Evolutionary conservation across 1,140 invertebrate species (phyloP), one percentile per base, ranked within the genome.

Genomic region (Megalonaias nervosa): DNA sequence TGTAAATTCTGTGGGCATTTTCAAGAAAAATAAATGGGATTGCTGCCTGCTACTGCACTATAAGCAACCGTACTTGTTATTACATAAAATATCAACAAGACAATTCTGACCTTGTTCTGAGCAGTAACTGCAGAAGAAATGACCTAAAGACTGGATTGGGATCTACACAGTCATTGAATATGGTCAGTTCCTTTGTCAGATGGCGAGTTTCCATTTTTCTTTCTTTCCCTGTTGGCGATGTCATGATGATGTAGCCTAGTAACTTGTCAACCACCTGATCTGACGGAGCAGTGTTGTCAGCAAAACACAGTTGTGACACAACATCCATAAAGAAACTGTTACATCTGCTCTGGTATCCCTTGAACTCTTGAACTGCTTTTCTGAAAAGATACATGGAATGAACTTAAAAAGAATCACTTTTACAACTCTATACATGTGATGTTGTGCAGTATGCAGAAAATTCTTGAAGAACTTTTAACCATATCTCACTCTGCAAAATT

Each of bases 311-410:
- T 66, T 84, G 80, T 12, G 85, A 83, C 15, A 89, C 86, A 16
- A 89, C 81, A 13, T 84, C 82, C 83, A 88, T 88, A 67, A 88
- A 86, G 79, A 89, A 89, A 19, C 75, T 77, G 71, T 87, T 88
- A 76, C 81, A 86, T 15, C 77, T 70, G 61, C 79, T 71, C 69
- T 86, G 79, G 75, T 84, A 85, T 16, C 57, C 56, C 11, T 66
- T 67, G 9, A 77, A 48, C 61, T 77, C 67, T 5, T 77, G 48
- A 17, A 60, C 31, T 57, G 19, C 48, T 38, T 62, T 57, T 2
- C 74, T 77, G 31, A 68, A 77, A 77, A 48, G 6, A 48, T 48
- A 48, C 38, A 48, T 9, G 38, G 38, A 48, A 4, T 48, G 38
- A 48, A 48, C 38, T 48, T 48, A 48, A 48, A 48, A 6, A 48